Evolutionary conservation across 35 echinoderm and acorn worm species (phyloP).

Genomic region (Holothuria glaberrima): DNA sequence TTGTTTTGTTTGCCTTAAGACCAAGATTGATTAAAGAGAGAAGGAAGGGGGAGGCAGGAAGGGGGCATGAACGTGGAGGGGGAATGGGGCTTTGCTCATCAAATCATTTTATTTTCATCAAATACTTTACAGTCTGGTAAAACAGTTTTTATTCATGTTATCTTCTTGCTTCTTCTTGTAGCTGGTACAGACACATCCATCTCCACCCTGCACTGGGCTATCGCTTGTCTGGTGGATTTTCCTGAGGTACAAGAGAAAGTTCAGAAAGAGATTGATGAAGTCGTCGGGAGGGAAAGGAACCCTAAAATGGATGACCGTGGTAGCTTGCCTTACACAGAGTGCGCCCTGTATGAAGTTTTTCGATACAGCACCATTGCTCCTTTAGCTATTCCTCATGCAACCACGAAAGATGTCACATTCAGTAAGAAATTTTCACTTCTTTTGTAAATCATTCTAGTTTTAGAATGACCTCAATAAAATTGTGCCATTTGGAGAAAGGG

Average conservation of each 20-base stretch:
- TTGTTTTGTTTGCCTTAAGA: no score
- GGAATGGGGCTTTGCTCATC: no score
- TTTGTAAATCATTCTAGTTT: no score
- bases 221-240: constrained; percentile 70
- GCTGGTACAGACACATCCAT: constrained; percentile 74
- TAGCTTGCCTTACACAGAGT: constrained; percentile 68
- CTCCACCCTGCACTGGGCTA: constrained; percentile 67
- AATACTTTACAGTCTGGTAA: no score
- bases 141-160: not conserved
- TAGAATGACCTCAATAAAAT: no score
- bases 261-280: constrained; percentile 72
- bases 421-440: constrained; percentile 31
- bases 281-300: constrained; percentile 62
- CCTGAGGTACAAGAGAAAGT: constrained; percentile 75
- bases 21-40: no score
- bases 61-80: no score
- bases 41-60: no score
- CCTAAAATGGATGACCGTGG: constrained; percentile 65
- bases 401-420: constrained; percentile 51
- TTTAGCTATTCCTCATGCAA: constrained; percentile 62
- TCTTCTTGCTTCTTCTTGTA: constrained; percentile 29
- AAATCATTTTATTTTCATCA: no score
- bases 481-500: no score
- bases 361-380: constrained; percentile 68
- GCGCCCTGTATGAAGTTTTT: constrained; percentile 67